Percentiles rank a stretch among this genome's conserved stretches.
Evolutionary conservation across 2,888 invertebrate genomes (phyloP).

Genomic region (Cheilosia urbana): DNA sequence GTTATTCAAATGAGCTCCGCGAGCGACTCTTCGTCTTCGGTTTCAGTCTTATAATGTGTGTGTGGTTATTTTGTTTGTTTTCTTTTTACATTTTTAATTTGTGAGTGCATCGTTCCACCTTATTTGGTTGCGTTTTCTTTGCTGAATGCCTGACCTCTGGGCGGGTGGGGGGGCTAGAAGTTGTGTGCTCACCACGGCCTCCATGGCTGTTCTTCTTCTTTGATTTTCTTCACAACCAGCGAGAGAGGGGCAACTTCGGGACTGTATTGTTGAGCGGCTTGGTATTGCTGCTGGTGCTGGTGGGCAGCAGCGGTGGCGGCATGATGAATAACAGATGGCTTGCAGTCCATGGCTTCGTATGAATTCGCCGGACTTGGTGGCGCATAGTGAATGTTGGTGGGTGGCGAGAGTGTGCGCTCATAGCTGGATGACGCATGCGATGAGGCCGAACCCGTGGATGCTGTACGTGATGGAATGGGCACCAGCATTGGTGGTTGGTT

Average conservation of each 20-base stretch:
- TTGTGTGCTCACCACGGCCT: constrained; percentile 88
- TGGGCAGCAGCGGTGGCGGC: constrained; percentile 81
- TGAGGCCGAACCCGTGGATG: constrained; percentile 89
- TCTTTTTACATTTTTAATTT: constrained; percentile 13
- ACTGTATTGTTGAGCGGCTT: constrained; percentile 53
- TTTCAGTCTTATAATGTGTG: constrained; percentile 70
- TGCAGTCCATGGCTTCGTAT: constrained; percentile 84
- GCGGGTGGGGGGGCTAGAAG: constrained; percentile 5
- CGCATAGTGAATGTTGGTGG: constrained; percentile 84
- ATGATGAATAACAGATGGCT: constrained; percentile 85
- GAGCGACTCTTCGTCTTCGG: constrained; percentile 43
- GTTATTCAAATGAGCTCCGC: constrained; percentile 59
- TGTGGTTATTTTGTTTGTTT: too few relatives aligned
- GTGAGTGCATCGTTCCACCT: constrained; percentile 57
- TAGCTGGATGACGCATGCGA: constrained; percentile 85
- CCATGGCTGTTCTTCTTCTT: constrained; percentile 91
- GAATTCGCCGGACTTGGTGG: constrained; percentile 85
- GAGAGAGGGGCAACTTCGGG: constrained; percentile 86
- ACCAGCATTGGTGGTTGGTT: constrained; percentile 89
- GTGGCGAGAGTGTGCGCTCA: constrained; percentile 84
- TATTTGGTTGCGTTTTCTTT: constrained; percentile 54
- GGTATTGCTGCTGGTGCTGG: constrained; percentile 48
- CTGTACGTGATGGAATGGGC: constrained; percentile 90
- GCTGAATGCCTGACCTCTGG: constrained; percentile 51
- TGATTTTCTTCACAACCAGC: constrained; percentile 89